phyloP scores from a whole-genome alignment of 2,113 vertebrate species.

The Sphyrna mokarran region DNA sequence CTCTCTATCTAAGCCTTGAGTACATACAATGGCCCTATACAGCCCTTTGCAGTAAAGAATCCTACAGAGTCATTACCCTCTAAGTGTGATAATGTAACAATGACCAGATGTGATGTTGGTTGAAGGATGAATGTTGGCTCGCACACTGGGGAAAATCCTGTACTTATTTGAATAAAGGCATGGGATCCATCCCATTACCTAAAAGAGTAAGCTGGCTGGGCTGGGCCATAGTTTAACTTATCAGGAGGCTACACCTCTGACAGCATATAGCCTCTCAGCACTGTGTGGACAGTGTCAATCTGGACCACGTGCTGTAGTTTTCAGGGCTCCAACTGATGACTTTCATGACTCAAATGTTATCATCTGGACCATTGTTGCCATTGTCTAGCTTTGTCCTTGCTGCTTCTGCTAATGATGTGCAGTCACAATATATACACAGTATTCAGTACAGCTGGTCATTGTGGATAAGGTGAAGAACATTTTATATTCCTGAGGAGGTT shows the following conservation, averaged over 20 bases:
- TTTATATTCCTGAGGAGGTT: neutral
- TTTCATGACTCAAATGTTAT: neutral
- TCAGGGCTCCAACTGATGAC: neutral
- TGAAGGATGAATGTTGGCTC: neutral
- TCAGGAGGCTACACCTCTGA: neutral
- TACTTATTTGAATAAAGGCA: neutral
- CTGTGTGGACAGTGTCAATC: neutral
- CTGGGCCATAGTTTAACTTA: neutral
- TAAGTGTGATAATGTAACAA: neutral
- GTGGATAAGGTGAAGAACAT: neutral
- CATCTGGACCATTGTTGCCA: neutral
- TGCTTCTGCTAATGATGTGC: neutral
- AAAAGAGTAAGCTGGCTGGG: neutral
- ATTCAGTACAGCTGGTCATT: neutral
- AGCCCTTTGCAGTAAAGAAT: too few species aligned
- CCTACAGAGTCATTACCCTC: too few species aligned
- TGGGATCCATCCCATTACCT: too few species aligned
- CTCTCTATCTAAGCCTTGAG: too few species aligned
- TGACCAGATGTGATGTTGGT: neutral
- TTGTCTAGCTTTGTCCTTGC: neutral
- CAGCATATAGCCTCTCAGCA: neutral
- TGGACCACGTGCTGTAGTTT: neutral
- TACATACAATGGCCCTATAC: too few species aligned
- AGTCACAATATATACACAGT: neutral
- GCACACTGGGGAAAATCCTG: neutral